phyloP scores from a whole-genome alignment of 2,797 vertebrate genomes.

The Coluber constrictor region DNA sequence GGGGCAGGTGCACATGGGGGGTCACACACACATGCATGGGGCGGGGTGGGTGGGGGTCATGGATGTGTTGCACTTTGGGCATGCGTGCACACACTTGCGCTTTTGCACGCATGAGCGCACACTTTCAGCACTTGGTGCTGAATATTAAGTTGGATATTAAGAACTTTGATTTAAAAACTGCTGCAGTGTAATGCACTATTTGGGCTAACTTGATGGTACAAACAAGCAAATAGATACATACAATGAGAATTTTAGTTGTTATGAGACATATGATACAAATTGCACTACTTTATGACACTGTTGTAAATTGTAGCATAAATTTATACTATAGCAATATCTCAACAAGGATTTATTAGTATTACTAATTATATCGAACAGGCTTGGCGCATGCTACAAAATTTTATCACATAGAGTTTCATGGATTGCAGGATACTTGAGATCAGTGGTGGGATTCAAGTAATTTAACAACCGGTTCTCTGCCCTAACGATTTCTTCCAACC shows the following conservation, averaged over 20 bases:
- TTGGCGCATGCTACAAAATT: not conserved
- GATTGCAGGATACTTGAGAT: not conserved
- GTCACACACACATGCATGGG: too few species aligned
- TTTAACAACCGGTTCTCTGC: too few species aligned
- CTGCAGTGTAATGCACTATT: not conserved
- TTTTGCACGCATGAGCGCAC: too few species aligned
- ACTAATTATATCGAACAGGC: not conserved
- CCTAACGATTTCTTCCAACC: too few species aligned
- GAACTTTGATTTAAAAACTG: not conserved
- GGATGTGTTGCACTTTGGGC: too few species aligned
- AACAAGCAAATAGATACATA: not conserved
- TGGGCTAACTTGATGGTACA: not conserved
- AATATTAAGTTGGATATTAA: not conserved
- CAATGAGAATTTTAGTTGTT: not conserved
- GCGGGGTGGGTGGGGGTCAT: too few species aligned
- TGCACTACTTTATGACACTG: not conserved
- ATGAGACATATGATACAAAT: not conserved
- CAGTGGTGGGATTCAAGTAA: too few species aligned
- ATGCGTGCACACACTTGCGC: too few species aligned
- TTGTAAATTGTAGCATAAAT: not conserved
- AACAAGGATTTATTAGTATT: not conserved
- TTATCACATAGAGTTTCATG: not conserved
- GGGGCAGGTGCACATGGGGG: rapidly evolving
- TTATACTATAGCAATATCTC: not conserved
- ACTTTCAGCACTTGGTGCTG: too few species aligned